Evolutionary conservation across 2,888 invertebrate species (phyloP), one percentile per base, ranked within the genome.

Genomic region (Hoplodrina ambigua): DNA sequence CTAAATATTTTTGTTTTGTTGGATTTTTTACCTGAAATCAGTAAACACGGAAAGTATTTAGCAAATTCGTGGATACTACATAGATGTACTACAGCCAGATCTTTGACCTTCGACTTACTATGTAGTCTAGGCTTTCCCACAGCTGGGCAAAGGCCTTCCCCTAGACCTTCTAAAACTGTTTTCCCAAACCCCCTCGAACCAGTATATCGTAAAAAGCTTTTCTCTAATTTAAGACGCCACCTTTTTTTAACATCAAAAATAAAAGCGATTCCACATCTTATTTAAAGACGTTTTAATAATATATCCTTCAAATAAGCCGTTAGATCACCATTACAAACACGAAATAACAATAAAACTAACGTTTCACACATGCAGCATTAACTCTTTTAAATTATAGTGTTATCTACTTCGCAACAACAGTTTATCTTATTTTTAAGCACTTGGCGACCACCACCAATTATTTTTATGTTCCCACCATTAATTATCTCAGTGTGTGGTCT

Each of bases 401-500:
- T 62, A 68, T 57, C 52, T 56, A 58, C 56, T 80, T 64, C 19
- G 66, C 60, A 71, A 71, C 63, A 72, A 44, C 54, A 19, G 46
- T 62, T 57, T 72, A 67, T 76, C 58, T 65, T 59, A 80, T 80
- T 62, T 62, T 74, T 56, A 64, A 80, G 20, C 70, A 72, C 63
- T 78, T 82, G 66, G 73, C 82, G 61, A 69, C 72, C 65, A 64
- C 53, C 25, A 56, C 67, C 65, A 69, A 72, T 84, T 71, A 72
- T 68, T 80, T 83, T 78, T 84, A 64, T 30, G 63, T 68, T 68
- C 37, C 41, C 11, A 64, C 41, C 61, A 70, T 75, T 67, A 73
- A 82, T 82, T 77, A 81, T 72, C 85, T 10, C 59, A 68, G 71
- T 75, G 85, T 85, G 84, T 81, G 84, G 85, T 75, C 85, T 56